Percentiles rank a stretch among this genome's conserved stretches.
Conservation (phyloP, 2,888 invertebrate genomes). For the Melanostoma scalare region DNA sequence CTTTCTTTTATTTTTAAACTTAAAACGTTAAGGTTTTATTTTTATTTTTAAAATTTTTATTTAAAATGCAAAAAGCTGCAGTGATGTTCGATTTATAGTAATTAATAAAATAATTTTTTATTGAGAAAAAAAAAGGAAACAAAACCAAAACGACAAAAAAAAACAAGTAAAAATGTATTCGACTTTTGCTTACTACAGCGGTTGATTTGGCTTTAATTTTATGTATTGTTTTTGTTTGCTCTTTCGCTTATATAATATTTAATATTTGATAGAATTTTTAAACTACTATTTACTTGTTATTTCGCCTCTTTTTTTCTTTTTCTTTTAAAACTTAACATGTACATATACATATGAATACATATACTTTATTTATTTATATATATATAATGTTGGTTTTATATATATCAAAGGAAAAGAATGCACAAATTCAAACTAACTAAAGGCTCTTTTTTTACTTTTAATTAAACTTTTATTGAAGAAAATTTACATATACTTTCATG, state of each 20-base stretch:
- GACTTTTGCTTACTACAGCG: slow-evolving; percentile 52
- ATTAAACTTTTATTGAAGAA: slow-evolving; percentile 32
- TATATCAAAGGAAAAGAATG: slow-evolving; percentile 37
- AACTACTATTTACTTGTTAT: slow-evolving; percentile 52
- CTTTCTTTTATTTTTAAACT: background rate
- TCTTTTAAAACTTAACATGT: slow-evolving; percentile 67
- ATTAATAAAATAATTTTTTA: slow-evolving; percentile 1
- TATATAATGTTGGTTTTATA: slow-evolving; percentile 24
- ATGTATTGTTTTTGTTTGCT: slow-evolving; percentile 43
- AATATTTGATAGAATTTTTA: slow-evolving; percentile 71
- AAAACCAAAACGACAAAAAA: slow-evolving; percentile 4
- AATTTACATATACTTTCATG: slow-evolving; percentile 39
- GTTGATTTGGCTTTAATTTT: slow-evolving; percentile 44
- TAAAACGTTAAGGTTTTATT: slow-evolving; percentile 5
- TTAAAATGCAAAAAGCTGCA: slow-evolving; percentile 70
- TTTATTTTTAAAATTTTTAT: slow-evolving; percentile 18
- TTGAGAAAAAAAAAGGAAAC: slow-evolving; percentile 36
- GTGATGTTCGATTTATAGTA: slow-evolving; percentile 56
- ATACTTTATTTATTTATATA: slow-evolving; percentile 42
- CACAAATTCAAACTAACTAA: slow-evolving; percentile 62
- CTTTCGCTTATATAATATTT: slow-evolving; percentile 62
- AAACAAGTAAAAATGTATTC: slow-evolving; percentile 22
- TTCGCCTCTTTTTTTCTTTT: slow-evolving; percentile 33
- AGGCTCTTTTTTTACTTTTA: slow-evolving; percentile 20
- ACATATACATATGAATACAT: slow-evolving; percentile 62